Conservation (phyloP, 2,888 invertebrate genomes). For the Branchellion lobata region DNA sequence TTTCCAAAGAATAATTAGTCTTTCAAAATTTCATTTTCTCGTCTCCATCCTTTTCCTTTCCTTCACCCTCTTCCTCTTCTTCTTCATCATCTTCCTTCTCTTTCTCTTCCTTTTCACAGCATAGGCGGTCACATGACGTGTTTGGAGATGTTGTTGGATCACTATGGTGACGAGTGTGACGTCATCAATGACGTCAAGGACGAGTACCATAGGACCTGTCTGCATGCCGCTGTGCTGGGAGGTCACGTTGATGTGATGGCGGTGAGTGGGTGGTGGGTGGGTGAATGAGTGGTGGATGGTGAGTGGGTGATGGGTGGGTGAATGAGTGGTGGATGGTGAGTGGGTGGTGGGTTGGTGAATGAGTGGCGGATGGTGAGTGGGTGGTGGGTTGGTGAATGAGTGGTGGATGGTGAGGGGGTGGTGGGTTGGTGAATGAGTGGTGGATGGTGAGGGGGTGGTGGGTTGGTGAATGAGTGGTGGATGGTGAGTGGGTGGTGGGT, state of each 20-base stretch:
- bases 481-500: too few species aligned
- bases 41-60: too few species aligned
- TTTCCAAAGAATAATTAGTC: too few species aligned
- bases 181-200: constrained; percentile 67
- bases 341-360: not conserved
- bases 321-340: not conserved
- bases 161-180: not conserved
- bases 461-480: too few species aligned
- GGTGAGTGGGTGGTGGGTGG: not conserved
- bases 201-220: constrained; percentile 67
- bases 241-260: constrained; percentile 57
- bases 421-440: too few species aligned
- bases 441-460: too few species aligned
- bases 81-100: too few species aligned
- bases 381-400: too few species aligned
- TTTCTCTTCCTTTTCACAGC: not conserved
- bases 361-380: too few species aligned
- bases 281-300: not conserved
- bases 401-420: too few species aligned
- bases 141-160: constrained; percentile 4
- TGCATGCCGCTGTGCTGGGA: constrained; percentile 70
- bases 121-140: not conserved
- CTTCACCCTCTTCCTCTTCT: too few species aligned
- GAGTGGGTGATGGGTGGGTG: not conserved
- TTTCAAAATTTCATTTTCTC: too few species aligned